Evolutionary conservation across 2,797 vertebrate species (phyloP).

Genomic region (Pipistrellus kuhlii): DNA sequence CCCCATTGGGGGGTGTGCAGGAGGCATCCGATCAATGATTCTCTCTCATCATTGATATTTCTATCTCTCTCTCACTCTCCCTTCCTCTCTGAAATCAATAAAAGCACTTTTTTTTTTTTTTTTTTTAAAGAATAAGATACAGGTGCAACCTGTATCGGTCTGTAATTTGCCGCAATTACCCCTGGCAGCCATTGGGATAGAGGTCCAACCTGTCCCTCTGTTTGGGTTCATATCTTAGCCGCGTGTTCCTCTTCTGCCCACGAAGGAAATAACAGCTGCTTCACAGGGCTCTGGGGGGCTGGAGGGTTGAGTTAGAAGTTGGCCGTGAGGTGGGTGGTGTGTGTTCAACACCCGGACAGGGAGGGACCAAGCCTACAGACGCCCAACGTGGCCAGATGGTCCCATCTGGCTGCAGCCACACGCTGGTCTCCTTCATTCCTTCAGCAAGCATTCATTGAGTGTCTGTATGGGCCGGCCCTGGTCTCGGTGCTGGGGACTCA

Average conservation of each 20-base stretch:
- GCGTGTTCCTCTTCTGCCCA: background rate
- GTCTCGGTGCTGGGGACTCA: background rate
- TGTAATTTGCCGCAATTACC: background rate
- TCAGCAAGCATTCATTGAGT: background rate
- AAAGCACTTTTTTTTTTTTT: too few species aligned
- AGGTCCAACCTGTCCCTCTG: too few species aligned
- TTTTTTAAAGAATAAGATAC: background rate
- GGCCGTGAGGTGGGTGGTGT: background rate
- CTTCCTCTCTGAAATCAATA: too few species aligned
- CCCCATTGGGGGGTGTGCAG: too few species aligned
- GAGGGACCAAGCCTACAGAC: background rate
- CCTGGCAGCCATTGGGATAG: background rate
- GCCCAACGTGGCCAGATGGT: background rate
- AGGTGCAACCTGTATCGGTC: fast-evolving
- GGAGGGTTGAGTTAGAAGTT: background rate
- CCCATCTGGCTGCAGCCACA: background rate
- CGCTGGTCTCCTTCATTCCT: background rate
- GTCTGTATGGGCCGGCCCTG: fast-evolving
- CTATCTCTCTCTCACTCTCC: too few species aligned
- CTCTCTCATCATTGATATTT: too few species aligned
- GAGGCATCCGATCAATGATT: too few species aligned
- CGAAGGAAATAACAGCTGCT: background rate
- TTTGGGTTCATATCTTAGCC: background rate
- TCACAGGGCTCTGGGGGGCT: background rate
- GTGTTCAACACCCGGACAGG: background rate